These are phyloP conservation scores for Panorpa germanica DNA, from an alignment of 2,888 invertebrate species.

Conservation along the genomic window DNA sequence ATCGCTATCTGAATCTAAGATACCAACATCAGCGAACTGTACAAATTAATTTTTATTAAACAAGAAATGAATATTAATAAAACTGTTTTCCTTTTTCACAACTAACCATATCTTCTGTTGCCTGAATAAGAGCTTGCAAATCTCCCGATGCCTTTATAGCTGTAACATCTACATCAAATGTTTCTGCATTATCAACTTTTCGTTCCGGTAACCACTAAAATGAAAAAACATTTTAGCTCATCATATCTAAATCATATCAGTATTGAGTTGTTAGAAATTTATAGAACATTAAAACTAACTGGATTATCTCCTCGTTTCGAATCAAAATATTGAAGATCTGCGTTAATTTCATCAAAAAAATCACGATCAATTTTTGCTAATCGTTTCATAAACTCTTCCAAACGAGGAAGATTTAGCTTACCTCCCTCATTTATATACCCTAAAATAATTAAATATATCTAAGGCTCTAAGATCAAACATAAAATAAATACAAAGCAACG, in stretches of 20 bases:
- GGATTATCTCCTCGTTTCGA: slow-evolving; percentile 47
- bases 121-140: slow-evolving; percentile 37
- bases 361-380: slow-evolving; percentile 54
- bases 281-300: slow-evolving; percentile 16
- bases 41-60: slow-evolving; percentile 10
- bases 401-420: slow-evolving; percentile 57
- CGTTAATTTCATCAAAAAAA: slow-evolving; percentile 53
- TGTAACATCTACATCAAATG: slow-evolving; percentile 26
- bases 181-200: slow-evolving; percentile 27
- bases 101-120: slow-evolving; percentile 40
- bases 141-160: slow-evolving; percentile 29
- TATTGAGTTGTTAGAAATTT: slow-evolving; percentile 12
- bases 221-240: slow-evolving; percentile 14
- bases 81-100: no score
- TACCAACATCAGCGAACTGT: slow-evolving; percentile 12
- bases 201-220: slow-evolving; percentile 14
- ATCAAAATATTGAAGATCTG: slow-evolving; percentile 71
- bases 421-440: slow-evolving; percentile 91
- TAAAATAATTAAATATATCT: slow-evolving; percentile 19
- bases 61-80: slow-evolving; percentile 7
- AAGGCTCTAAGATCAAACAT: background rate
- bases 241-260: no score
- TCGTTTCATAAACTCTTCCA: slow-evolving; percentile 68
- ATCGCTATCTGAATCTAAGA: slow-evolving; percentile 13
- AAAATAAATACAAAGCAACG: slow-evolving; percentile 1